Evolutionary conservation across 2,797 vertebrate species (phyloP).

Genomic region (Lates japonicus): DNA sequence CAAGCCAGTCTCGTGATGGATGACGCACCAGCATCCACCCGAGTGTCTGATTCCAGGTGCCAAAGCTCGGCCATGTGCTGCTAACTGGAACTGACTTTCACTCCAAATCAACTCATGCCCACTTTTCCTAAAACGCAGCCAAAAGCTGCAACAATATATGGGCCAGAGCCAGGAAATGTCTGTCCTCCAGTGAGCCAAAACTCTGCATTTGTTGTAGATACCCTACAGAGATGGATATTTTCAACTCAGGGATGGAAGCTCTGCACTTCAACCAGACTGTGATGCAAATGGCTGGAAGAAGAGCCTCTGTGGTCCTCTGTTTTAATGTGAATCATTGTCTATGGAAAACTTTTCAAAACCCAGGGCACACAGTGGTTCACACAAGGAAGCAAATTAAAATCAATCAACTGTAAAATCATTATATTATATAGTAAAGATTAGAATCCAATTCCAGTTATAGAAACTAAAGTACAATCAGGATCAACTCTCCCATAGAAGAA

Average conservation of each 20-base stretch:
- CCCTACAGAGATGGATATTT: neutral
- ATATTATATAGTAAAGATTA: neutral
- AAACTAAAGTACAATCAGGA: neutral
- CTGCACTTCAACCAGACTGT: neutral
- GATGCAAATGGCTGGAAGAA: neutral
- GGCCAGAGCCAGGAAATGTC: neutral
- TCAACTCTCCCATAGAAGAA: neutral
- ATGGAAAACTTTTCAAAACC: neutral
- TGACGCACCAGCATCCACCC: constrained; percentile 4
- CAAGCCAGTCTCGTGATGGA: neutral
- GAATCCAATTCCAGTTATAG: neutral
- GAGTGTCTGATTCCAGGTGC: constrained; percentile 11
- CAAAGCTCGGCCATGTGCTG: constrained; percentile 1
- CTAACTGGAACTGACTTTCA: constrained; percentile 6
- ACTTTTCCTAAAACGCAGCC: neutral
- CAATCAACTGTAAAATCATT: neutral
- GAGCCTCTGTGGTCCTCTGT: neutral
- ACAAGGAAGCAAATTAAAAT: neutral
- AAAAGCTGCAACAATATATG: neutral
- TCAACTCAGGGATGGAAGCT: neutral
- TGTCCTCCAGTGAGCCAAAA: neutral
- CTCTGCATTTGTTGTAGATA: neutral
- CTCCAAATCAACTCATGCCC: neutral
- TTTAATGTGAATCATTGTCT: neutral
- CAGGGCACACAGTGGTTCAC: neutral